Base-by-base conservation (phyloP, 2,888 invertebrate genomes). In the Griposia aprilina region DNA sequence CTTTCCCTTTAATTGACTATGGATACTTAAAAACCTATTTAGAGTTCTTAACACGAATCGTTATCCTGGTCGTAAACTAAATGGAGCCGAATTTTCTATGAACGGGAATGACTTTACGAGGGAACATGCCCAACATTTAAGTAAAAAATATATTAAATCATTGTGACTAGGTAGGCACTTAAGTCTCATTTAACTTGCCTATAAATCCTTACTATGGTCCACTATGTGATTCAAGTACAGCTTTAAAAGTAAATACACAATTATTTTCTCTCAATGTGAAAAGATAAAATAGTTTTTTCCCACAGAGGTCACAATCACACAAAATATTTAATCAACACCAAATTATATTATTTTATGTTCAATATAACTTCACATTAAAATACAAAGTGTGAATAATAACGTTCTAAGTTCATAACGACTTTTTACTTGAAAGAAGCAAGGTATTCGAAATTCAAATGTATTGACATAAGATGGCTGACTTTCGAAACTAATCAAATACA, bases 1-100 rank as follows among this genome's bases (percentile, higher is more conserved):
- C 93, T 94, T 94, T 94, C 93, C 90, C 92, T 91, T 92, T 95
- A 94, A 95, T 95, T 93, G 94, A 92, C 94, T 90, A 87, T 86
- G 88, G 90, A 87, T 91, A 91, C 91, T 93, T 93, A 91, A 92
- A 91, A 91, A 91, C 87, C 90, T 91, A 90, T 93, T 93, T 91
- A 91, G 91, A 90, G 90, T 90, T 92, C 90, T 91, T 90, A 90
- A 91, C 87, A 88, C 82, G 84, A 86, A 90, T 88, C 86, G 87
- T 92, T 93, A 92, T 93, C 92, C 92, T 91, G 89, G 82, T 92
- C 93, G 91, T 94, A 92, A 94, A 93, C 84, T 85, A 91, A 92
- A 92, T 91, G 89, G 91, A 90, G 83, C 86, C 79, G 86, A 91
- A 86, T 89, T 89, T 88, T 83, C 85, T 82, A 83, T 88, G 85